Base-by-base conservation (phyloP, 2,113 vertebrate genomes). In the Tetraodon nigroviridis region DNA sequence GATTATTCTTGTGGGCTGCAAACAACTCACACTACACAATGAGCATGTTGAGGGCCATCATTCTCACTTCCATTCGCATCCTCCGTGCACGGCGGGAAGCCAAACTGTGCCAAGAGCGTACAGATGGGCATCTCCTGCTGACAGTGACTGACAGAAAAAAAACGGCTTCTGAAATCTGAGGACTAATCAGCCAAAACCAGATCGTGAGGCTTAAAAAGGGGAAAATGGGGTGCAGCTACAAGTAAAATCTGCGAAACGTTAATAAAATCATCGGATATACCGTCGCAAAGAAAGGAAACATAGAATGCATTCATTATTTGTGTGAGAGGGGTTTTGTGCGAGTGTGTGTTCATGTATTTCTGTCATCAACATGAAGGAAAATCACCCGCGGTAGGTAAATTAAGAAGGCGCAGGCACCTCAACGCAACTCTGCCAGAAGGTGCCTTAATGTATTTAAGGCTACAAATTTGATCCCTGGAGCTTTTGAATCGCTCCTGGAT, bases 1-100 rank as follows among this genome's bases (percentile, higher is more conserved):
- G 72, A 80, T 60, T 57, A 57, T 18, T 68, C 63, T 60, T 46
- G 58, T 47, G 51, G 44, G 27, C 56, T 55, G 59, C 57, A 65
- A 59, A 74, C 60, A 55, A 58, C 51, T 67, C 57, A 21, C 49
- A 46, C 50, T 61, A 64, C 18, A 72, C 58, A 61, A 67, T 32
- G 49, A 55, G 32, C 48, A 40, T 45, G 6, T 40, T 73, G 21
- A 56, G 27, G 20, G 51, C 7, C 0, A 54, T 55, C 52, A 55
- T 51, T 64, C 44, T 53, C 19, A 1, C 46, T 21, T 61, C 37
- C 56, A 46, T 52, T 64, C 52, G 20, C 21, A 40, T 45, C 54
- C 46, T 13, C 42, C n/a, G 18, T 40, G 11, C 7, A 51, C n/a
- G 19, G 42, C 32, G 45, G 52, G 40, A 54, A 54, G 32, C 32